Evolutionary conservation across 2,113 vertebrate genomes (phyloP), one percentile per base, ranked within the genome.

Genomic region (Charadrius vociferus): DNA sequence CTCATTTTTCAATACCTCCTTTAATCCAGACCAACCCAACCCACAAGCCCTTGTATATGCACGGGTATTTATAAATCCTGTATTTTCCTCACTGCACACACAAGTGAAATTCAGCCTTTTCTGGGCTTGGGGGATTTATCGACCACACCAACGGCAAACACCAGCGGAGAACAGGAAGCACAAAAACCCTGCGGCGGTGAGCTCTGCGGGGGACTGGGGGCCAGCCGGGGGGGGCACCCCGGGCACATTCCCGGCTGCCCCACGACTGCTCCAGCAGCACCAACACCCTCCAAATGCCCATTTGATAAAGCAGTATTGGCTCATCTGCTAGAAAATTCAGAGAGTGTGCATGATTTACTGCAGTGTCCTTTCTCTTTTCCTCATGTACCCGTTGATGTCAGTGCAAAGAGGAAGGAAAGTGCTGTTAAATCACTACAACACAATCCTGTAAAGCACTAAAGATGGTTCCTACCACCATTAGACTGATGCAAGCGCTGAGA

Each of bases 1-100:
- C 86, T 96, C 84, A 85, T 87, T 96, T 95, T 97, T 97, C 95
- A 97, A 97, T 97, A 96, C 94, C 87, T 97, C 89, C 96, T 97
- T 97, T 97, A 97, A 96, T 96, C 81, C 95, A 96, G 95, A 85
- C 53, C 91, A 96, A 90, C 95, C 93, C 89, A 96, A 77, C 91
- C 91, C 95, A 86, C 91, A 96, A 80, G 89, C 62, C 85, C 94
- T 88, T 80, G 85, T 96, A 80, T 93, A 89, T 63, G 93, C 78
- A 91, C 4, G 91, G 89, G 78, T 97, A 97, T 97, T 97, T 97
- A 97, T 97, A 97, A 97, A 91, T 93, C 81, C 93, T 65, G 9
- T 85, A 47, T 95, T 97, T 95, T 85, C 70, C 74, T 97, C 26
- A 3, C 81, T 91, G 84, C 91, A 91, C 71, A 95, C 91, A 96